Conservation (phyloP, 2,113 vertebrate genomes). For the Vulpes vulpes region DNA sequence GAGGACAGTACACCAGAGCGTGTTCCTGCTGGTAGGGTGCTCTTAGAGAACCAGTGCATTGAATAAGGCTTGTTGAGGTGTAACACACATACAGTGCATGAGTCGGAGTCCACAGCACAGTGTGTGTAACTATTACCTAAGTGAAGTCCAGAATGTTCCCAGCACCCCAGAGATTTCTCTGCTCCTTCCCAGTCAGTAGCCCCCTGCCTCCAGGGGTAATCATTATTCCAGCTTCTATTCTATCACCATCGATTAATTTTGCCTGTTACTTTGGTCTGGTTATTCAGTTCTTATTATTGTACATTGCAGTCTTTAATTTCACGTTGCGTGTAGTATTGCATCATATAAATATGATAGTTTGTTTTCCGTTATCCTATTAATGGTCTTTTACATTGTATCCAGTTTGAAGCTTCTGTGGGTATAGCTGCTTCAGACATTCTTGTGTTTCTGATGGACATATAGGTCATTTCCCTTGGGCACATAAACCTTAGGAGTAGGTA, state of each 20-base stretch:
- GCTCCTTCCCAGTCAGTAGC: neutral
- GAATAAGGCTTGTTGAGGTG: neutral
- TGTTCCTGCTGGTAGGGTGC: neutral
- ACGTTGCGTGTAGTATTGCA: no score
- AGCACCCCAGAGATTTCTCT: neutral
- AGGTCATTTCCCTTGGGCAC: neutral
- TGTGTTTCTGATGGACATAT: neutral
- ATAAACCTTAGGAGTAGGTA: neutral
- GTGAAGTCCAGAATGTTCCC: neutral
- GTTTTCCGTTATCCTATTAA: neutral
- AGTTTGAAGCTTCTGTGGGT: neutral
- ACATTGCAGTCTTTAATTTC: neutral
- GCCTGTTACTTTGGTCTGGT: neutral
- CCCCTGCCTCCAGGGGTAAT: neutral
- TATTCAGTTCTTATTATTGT: neutral
- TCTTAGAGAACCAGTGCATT: neutral
- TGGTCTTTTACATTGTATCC: neutral
- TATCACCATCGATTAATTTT: no score
- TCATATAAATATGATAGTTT: neutral
- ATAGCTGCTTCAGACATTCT: neutral
- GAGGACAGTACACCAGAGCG: neutral
- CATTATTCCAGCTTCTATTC: neutral
- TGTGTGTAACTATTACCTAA: no score
- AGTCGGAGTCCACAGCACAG: neutral
- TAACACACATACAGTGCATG: rapidly evolving